Base-by-base conservation (phyloP, 2,888 invertebrate genomes). In the Timema podura region DNA sequence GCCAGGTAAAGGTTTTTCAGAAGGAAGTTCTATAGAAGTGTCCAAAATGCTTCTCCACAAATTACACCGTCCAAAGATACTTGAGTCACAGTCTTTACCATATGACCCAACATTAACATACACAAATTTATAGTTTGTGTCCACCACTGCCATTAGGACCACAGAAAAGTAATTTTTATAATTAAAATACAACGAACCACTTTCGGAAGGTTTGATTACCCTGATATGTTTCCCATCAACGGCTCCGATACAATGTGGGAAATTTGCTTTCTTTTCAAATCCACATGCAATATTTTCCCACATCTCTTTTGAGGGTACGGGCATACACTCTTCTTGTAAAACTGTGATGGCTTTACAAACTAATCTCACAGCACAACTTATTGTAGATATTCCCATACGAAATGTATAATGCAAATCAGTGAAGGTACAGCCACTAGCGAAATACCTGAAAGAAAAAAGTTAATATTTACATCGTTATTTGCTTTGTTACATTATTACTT, bases 231-330 rank as follows among this genome's bases (percentile, higher is more conserved):
- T 75, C 46, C 73, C 73, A 70, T 75, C 74, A 6, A 75, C 71
- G 13, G 74, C 76, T 16, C 74, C 73, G 51, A 76, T 64, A 70
- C 75, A 75, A 66, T 76, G 74, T 54, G 76, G 73, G 71, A 74
- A 76, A 70, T 75, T 74, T 5, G 74, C 73, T 48, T 48, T 70
- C 71, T 49, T 71, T 76, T 76, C 74, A 74, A 76, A 76, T 47
- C 67, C 74, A 70, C 30, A 59, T 65, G 75, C 76, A 16, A 74
- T 73, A 10, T 70, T 65, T 72, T 75, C 72, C 68, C 71, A 72
- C 46, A 51, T 49, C 8, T 74, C 71, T 72, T 65, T 72, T 65
- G 75, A 66, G 10, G 48, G 69, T 48, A 11, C 47, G n/a, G 71
- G 74, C 69, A 76, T 73, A 64, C 74, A 75, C 65, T 75, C 74